Conservation (phyloP, 2,797 vertebrate species). For the Rhabdophis nuchalis region DNA sequence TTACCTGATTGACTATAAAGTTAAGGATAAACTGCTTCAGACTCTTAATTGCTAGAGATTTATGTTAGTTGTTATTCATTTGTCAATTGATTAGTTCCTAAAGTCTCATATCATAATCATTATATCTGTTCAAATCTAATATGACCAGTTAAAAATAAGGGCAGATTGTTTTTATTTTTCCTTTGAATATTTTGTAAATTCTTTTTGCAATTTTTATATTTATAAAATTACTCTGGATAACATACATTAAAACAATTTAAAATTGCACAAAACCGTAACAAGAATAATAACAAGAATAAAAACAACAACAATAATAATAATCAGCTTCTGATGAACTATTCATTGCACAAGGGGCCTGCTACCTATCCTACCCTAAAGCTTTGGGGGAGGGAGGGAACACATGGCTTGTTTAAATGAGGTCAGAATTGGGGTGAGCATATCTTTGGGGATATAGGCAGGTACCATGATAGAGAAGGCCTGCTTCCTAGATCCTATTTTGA, state of each 20-base stretch:
- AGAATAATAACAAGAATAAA: background rate
- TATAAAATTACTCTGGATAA: background rate
- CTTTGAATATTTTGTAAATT: background rate
- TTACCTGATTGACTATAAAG: background rate
- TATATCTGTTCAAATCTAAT: background rate
- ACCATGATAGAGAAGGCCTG: background rate
- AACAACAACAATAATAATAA: no score
- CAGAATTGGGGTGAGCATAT: background rate
- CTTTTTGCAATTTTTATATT: background rate
- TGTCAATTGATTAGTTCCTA: background rate
- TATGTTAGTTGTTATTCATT: background rate
- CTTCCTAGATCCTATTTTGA: background rate
- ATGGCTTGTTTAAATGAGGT: background rate
- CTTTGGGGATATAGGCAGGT: background rate
- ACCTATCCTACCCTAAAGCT: background rate
- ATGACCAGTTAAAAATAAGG: background rate
- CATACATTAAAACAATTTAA: background rate
- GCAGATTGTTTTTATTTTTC: background rate
- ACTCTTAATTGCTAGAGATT: background rate
- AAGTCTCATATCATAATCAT: background rate
- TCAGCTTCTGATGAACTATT: background rate
- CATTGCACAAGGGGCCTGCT: background rate
- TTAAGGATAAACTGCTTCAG: background rate
- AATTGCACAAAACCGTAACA: background rate
- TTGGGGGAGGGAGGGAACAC: background rate